Evolutionary conservation across 2,888 invertebrate genomes (phyloP).

Genomic region (Pogonocherus hispidulus): DNA sequence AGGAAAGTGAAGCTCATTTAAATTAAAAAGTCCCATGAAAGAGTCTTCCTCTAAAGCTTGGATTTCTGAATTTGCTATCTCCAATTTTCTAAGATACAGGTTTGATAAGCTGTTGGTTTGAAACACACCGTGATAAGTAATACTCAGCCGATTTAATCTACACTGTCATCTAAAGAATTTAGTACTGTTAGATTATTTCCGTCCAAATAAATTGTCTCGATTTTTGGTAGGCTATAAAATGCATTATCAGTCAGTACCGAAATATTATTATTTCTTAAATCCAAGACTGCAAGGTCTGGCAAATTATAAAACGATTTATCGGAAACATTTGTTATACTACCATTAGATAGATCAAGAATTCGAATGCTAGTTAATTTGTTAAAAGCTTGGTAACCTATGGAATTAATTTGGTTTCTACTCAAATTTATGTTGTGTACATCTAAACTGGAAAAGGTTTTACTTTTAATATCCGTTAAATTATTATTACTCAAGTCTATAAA

Average conservation of each 20-base stretch:
- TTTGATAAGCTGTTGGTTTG: conserved; percentile 4
- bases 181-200: conserved; percentile 14
- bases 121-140: conserved; percentile 20
- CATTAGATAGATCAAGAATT: neutral
- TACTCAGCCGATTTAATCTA: neutral
- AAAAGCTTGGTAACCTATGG: neutral
- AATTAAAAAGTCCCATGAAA: conserved; percentile 17
- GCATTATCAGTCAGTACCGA: conserved; percentile 4
- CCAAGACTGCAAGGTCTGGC: neutral
- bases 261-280: conserved; percentile 24
- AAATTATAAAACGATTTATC: conserved; percentile 8
- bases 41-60: conserved; percentile 5
- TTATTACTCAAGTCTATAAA: neutral
- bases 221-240: conserved; percentile 8
- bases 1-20: conserved; percentile 21
- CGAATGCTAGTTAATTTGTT: neutral
- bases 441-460: neutral
- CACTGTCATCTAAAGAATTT: conserved; percentile 7
- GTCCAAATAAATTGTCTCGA: conserved; percentile 1
- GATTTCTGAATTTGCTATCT: conserved; percentile 16
- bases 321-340: neutral
- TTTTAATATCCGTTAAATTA: neutral
- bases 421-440: neutral
- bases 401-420: neutral
- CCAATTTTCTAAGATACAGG: conserved; percentile 8